These are phyloP conservation scores for Stichopus chloronotus DNA, from an alignment of 35 echinoderm and acorn worm species.

Conservation along the genomic window DNA sequence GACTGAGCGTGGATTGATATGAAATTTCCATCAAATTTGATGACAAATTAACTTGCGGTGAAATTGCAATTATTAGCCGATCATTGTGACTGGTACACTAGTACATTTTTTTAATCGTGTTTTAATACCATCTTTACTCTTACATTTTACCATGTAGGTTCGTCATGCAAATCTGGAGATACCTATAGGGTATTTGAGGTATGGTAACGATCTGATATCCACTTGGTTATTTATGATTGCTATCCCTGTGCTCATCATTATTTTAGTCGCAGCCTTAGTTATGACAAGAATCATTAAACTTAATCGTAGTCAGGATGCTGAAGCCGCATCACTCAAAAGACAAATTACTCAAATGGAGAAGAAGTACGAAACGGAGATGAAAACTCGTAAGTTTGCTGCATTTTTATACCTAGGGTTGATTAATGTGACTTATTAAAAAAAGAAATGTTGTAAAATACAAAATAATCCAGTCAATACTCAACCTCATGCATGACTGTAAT, in stretches of 20 bases:
- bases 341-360: not conserved
- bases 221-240: not conserved
- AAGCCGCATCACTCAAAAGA: not conserved
- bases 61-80: too few relatives aligned
- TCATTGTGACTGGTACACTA: too few relatives aligned
- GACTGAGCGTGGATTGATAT: too few relatives aligned
- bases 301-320: not conserved
- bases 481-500: too few relatives aligned
- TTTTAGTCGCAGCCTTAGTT: not conserved
- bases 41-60: too few relatives aligned
- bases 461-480: too few relatives aligned
- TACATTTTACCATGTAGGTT: not conserved
- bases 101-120: too few relatives aligned
- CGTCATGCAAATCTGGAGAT: not conserved
- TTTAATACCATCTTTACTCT: too few relatives aligned
- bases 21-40: too few relatives aligned
- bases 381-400: not conserved
- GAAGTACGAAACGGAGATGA: not conserved
- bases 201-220: not conserved
- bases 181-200: not conserved
- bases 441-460: too few relatives aligned
- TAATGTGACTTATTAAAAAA: too few relatives aligned
- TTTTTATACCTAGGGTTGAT: too few relatives aligned
- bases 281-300: not conserved
- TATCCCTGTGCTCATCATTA: not conserved